phyloP scores from a whole-genome alignment of 1,140 invertebrate species.

The Chlorops oryzae region DNA sequence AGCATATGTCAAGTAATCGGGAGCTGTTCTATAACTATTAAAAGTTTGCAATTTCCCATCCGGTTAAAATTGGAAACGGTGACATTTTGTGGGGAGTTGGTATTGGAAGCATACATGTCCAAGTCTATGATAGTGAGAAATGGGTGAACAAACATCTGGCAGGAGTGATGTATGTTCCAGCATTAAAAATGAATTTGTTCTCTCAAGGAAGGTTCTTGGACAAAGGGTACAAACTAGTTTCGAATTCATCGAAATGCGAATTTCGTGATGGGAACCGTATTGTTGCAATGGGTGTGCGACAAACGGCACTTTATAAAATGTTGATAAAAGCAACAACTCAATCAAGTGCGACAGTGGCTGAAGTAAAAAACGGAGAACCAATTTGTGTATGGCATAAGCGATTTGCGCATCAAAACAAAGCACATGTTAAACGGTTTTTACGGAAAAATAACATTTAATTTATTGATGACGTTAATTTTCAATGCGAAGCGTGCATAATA shows the following conservation, averaged over 20 bases:
- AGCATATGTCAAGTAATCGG: slow-evolving; percentile 3
- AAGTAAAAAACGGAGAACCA: slow-evolving; percentile 19
- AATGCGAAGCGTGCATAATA: slow-evolving; percentile 43
- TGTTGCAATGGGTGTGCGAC: no score
- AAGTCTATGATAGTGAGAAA: neutral
- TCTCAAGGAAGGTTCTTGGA: no score
- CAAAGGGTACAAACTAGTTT: no score
- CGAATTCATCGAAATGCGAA: no score
- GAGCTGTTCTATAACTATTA: neutral
- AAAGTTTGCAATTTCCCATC: neutral
- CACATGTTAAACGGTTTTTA: slow-evolving; percentile 37
- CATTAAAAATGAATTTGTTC: slow-evolving; percentile 43
- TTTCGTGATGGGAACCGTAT: no score
- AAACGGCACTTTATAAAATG: no score
- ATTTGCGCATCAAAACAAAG: slow-evolving; percentile 45
- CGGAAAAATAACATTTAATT: slow-evolving; percentile 23
- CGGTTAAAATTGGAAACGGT: no score
- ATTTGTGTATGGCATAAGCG: slow-evolving; percentile 43
- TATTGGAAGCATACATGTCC: neutral
- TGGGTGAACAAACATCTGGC: slow-evolving; percentile 4
- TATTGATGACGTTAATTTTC: slow-evolving; percentile 3
- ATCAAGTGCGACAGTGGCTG: slow-evolving; percentile 23
- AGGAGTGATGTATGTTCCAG: slow-evolving; percentile 42
- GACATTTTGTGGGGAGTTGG: neutral
- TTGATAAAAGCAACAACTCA: no score